A percentile compares a stretch with the other conserved stretches of the same genome.
phyloP scores from a whole-genome alignment of 92 coral and sea anemone species.

The Phymanthus crucifer region DNA sequence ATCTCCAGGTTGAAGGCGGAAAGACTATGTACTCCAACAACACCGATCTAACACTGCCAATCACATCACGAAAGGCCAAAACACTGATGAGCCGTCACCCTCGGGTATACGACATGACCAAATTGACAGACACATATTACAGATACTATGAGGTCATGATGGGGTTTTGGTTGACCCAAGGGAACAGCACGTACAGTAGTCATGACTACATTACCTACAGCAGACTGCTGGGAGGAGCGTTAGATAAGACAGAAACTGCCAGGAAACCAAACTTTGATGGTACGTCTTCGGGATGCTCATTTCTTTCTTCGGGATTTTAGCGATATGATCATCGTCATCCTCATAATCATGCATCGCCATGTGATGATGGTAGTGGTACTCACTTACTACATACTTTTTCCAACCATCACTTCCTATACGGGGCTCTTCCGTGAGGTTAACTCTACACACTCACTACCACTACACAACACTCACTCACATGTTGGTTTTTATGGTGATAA shows the following conservation, averaged over 20 bases:
- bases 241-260: constrained; percentile 66
- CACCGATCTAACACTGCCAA: constrained; percentile 65
- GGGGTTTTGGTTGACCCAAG: constrained; percentile 81
- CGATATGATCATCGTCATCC: too few species aligned
- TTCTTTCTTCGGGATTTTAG: too few species aligned
- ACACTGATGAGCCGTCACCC: constrained; percentile 75
- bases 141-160: constrained; percentile 85
- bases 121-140: constrained; percentile 71
- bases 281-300: too few species aligned
- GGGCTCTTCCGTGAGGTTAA: too few species aligned
- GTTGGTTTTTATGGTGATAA: too few species aligned
- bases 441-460: too few species aligned
- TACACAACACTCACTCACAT: too few species aligned
- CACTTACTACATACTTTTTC: too few species aligned
- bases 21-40: constrained; percentile 71
- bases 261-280: constrained; percentile 69
- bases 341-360: too few species aligned
- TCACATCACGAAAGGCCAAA: constrained; percentile 54
- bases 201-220: constrained; percentile 78
- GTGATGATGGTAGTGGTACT: too few species aligned
- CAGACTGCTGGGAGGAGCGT: constrained; percentile 77
- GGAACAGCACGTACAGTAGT: constrained; percentile 68
- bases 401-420: too few species aligned
- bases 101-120: constrained; percentile 58
- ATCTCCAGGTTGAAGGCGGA: constrained; percentile 61